Conservation (phyloP, 2,888 invertebrate genomes). For the Drosophila picticornis region DNA sequence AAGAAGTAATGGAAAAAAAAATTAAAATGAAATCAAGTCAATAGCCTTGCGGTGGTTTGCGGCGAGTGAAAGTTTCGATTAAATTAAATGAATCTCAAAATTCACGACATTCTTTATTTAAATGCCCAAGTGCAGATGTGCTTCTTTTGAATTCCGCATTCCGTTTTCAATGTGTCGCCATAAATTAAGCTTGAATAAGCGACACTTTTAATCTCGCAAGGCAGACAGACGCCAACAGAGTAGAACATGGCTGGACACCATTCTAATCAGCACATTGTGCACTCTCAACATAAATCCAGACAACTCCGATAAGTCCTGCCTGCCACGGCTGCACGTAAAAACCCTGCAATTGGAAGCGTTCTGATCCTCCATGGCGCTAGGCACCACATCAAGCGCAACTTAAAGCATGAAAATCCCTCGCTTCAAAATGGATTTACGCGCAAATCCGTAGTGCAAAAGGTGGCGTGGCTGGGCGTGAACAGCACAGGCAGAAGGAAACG, state of each 20-base stretch:
- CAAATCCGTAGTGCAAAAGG: constrained; percentile 47
- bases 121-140: constrained; percentile 25
- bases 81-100: constrained; percentile 57
- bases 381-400: constrained; percentile 52
- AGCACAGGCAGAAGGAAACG: constrained; percentile 38
- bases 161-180: constrained; percentile 37
- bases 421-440: constrained; percentile 63
- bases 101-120: constrained; percentile 30
- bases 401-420: constrained; percentile 68
- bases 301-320: constrained; percentile 66
- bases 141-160: constrained; percentile 12
- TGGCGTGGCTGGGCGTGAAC: constrained; percentile 34
- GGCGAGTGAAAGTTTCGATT: constrained; percentile 55
- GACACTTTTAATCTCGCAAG: constrained; percentile 67
- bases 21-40: constrained; percentile 15
- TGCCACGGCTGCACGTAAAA: constrained; percentile 25
- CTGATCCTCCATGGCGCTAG: constrained; percentile 15
- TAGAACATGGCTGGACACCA: constrained; percentile 31
- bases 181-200: constrained; percentile 69
- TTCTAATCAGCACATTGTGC: constrained; percentile 61
- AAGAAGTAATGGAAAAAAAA: not conserved
- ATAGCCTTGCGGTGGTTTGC: constrained; percentile 28
- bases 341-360: constrained; percentile 41
- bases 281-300: constrained; percentile 63
- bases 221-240: not conserved